Percentiles rank a stretch among this genome's conserved stretches.
Conservation (phyloP, 2,888 invertebrate species). For the Melipona beecheii region DNA sequence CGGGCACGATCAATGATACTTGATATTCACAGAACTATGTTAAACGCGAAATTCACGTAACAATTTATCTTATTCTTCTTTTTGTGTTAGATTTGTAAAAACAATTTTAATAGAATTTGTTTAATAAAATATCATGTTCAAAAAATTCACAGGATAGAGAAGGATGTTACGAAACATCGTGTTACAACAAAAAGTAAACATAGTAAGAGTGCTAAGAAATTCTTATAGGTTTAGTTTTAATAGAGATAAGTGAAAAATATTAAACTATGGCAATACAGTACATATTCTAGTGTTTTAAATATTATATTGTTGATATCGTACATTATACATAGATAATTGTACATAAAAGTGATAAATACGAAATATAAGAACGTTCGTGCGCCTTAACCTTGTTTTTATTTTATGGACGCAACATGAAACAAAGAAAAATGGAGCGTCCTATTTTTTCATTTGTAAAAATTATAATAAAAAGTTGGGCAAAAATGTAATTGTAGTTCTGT, state of each 20-base stretch:
- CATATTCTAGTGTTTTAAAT: not conserved
- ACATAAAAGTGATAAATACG: not conserved
- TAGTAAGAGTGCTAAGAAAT: conserved; percentile 7
- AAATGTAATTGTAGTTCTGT: too few relatives aligned
- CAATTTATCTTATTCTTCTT: conserved; percentile 8
- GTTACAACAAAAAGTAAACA: not conserved
- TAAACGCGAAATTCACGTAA: not conserved
- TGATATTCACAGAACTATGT: conserved; percentile 1
- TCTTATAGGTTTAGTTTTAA: not conserved
- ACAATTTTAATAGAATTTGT: not conserved
- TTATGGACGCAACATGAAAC: not conserved
- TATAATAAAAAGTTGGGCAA: not conserved
- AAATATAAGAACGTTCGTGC: not conserved
- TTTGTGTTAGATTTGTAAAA: conserved; percentile 2
- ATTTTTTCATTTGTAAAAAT: not conserved
- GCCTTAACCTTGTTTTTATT: conserved; percentile 31
- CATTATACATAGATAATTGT: not conserved
- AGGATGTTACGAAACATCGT: not conserved
- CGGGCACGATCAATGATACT: conserved; percentile 33
- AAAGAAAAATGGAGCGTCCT: not conserved
- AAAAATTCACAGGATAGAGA: not conserved
- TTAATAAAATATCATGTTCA: not conserved
- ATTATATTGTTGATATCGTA: not conserved
- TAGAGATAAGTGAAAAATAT: not conserved
- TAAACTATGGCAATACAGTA: not conserved